These are phyloP conservation scores for Megalopta genalis DNA, from an alignment of 1,140 invertebrate species.

Conservation along the genomic window DNA sequence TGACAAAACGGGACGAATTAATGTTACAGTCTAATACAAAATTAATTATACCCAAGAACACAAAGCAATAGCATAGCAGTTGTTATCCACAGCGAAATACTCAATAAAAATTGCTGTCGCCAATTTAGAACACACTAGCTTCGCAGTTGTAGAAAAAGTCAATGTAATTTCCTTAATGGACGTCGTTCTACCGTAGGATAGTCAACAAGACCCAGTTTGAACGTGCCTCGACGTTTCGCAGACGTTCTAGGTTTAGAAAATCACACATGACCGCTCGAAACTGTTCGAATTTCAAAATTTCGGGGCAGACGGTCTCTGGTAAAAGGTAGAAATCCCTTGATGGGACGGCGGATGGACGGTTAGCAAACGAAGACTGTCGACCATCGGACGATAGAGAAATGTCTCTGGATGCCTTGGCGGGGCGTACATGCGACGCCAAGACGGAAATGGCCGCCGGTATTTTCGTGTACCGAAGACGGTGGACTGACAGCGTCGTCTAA, in stretches of 20 bases:
- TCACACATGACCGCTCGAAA: background rate
- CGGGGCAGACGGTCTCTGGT: background rate
- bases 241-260: background rate
- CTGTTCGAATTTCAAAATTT: background rate
- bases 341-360: background rate
- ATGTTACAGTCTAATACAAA: too few species aligned
- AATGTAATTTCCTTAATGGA: too few species aligned
- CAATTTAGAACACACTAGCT: too few species aligned
- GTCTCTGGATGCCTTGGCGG: slow-evolving; percentile 3
- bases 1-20: too few species aligned
- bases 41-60: too few species aligned
- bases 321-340: too few species aligned
- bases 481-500: slow-evolving; percentile 52
- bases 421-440: background rate
- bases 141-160: too few species aligned
- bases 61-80: too few species aligned
- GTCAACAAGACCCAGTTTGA: background rate
- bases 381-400: slow-evolving; percentile 16
- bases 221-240: background rate
- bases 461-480: slow-evolving; percentile 34
- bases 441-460: slow-evolving; percentile 18
- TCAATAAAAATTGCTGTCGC: too few species aligned
- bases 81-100: too few species aligned
- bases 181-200: background rate
- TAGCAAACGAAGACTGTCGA: slow-evolving; percentile 21